Evolutionary conservation across 2,797 vertebrate species (phyloP).

Genomic region (Manis javanica): DNA sequence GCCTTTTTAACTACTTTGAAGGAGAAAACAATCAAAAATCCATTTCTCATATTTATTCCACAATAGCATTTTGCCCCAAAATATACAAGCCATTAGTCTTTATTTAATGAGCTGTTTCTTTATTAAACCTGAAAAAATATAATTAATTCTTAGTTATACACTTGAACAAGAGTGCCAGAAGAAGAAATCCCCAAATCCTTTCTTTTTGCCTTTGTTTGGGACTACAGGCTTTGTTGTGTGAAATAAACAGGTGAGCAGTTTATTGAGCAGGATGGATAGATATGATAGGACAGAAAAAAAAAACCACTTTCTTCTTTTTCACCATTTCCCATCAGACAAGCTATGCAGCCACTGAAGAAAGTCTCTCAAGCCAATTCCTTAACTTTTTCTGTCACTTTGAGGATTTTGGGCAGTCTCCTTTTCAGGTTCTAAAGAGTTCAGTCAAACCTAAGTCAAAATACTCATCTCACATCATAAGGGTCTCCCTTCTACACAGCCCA

Average conservation of each 20-base stretch:
- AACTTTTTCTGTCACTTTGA: background rate
- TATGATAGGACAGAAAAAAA: background rate
- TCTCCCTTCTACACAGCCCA: background rate
- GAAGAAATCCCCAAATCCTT: background rate
- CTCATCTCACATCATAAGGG: background rate
- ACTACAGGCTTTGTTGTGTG: background rate
- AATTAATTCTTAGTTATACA: background rate
- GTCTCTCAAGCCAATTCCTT: background rate
- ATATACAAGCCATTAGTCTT: background rate
- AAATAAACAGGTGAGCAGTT: background rate
- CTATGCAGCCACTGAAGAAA: background rate
- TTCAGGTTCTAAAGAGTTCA: background rate
- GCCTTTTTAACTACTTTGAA: background rate
- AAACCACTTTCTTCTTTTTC: background rate
- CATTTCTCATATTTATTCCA: background rate
- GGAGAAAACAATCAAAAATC: background rate
- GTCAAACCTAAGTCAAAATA: background rate
- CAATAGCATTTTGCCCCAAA: background rate
- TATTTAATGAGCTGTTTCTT: background rate
- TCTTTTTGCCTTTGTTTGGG: background rate
- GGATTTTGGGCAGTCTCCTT: background rate
- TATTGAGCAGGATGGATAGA: background rate
- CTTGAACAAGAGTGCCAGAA: background rate
- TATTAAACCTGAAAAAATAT: background rate
- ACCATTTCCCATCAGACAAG: background rate